Conservation (phyloP, 2,888 invertebrate genomes). For the Platerodrilus igneus region DNA sequence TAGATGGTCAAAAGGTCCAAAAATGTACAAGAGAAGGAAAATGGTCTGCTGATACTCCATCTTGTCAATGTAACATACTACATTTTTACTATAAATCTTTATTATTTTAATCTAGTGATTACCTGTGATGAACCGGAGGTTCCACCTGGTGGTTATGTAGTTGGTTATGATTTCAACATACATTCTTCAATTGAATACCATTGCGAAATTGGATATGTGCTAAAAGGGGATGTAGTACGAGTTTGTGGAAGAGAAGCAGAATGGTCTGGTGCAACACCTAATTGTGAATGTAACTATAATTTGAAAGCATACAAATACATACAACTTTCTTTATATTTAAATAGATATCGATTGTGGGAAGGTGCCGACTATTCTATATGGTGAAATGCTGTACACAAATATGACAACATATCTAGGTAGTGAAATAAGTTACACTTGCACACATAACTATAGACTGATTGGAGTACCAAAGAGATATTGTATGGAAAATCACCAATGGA, state of each 20-base stretch:
- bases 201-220: constrained; percentile 78
- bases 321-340: constrained; percentile 12
- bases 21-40: constrained; percentile 78
- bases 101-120: constrained; percentile 57
- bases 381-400: constrained; percentile 69
- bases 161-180: constrained; percentile 84
- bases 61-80: constrained; percentile 67
- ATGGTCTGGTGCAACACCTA: constrained; percentile 78
- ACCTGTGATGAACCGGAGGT: constrained; percentile 83
- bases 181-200: constrained; percentile 84
- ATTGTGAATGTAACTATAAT: constrained; percentile 70
- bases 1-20: constrained; percentile 64
- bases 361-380: constrained; percentile 73
- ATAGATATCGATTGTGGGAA: constrained; percentile 85
- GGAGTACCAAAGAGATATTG: constrained; percentile 71
- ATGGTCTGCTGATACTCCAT: constrained; percentile 80
- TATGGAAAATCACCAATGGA: constrained; percentile 74
- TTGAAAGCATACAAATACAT: neutral
- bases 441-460: constrained; percentile 71
- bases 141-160: constrained; percentile 79
- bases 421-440: constrained; percentile 74
- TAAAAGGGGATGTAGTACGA: constrained; percentile 67
- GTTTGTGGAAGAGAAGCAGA: constrained; percentile 73
- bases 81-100: neutral
- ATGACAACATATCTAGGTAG: constrained; percentile 78